Percentiles rank a stretch among this genome's conserved stretches.
These are phyloP conservation scores for Hoplostethus atlanticus DNA, from an alignment of 2,797 vertebrate species.

Conservation along the genomic window DNA sequence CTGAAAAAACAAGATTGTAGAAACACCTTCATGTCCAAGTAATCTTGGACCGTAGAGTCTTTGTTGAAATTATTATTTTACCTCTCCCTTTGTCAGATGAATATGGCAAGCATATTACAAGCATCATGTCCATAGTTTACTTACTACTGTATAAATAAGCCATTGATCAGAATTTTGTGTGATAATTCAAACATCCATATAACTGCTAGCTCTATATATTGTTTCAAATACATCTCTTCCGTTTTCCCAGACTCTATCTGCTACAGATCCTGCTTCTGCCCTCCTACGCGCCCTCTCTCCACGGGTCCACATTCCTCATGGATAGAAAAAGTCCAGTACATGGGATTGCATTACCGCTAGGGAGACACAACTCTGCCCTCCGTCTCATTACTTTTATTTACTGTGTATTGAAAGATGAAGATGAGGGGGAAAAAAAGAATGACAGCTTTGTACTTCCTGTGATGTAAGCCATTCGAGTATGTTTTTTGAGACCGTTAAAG, in stretches of 20 bases:
- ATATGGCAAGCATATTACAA: conserved; percentile 26
- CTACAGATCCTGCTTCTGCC: conserved; percentile 50
- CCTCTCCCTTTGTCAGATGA: conserved; percentile 34
- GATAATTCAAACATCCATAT: conserved; percentile 25
- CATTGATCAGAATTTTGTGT: conserved; percentile 14
- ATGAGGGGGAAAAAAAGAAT: conserved; percentile 29
- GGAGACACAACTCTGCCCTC: conserved; percentile 60
- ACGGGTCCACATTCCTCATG: conserved; percentile 68
- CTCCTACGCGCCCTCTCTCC: conserved; percentile 68
- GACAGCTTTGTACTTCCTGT: conserved; percentile 72
- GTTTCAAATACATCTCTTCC: conserved; percentile 64
- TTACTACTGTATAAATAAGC: conserved; percentile 24
- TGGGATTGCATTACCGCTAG: conserved; percentile 59
- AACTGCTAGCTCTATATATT: conserved; percentile 30
- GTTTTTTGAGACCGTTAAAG: conserved; percentile 57
- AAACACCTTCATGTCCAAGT: conserved; percentile 4
- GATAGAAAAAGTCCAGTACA: conserved; percentile 55
- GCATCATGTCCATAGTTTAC: conserved; percentile 11
- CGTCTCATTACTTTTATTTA: conserved; percentile 68
- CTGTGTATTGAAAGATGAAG: conserved; percentile 57
- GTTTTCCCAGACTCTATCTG: conserved; percentile 55
- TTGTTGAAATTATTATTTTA: conserved; percentile 32
- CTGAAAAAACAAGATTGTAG: conserved; percentile 20
- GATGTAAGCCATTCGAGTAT: conserved; percentile 61
- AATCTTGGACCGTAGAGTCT: conserved; percentile 14